A percentile compares a stretch with the other conserved stretches of the same genome.
phyloP scores from a whole-genome alignment of 37 sponge, comb jelly and placozoan genomes.

The Halichondria panicea region DNA sequence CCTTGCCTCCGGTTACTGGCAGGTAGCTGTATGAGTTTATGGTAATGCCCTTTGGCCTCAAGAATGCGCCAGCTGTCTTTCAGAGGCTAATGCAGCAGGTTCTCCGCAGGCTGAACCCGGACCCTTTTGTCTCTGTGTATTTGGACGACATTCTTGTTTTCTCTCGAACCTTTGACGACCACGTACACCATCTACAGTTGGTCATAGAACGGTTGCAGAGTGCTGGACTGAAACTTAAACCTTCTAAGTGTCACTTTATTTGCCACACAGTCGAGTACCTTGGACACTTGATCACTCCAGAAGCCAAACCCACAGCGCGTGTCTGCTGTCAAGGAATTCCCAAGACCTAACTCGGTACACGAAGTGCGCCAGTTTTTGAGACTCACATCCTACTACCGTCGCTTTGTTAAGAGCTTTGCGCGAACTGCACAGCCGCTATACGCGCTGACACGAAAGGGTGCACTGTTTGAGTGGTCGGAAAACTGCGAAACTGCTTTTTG shows the following conservation, averaged over 20 bases:
- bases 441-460: slow-evolving; percentile 11
- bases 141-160: slow-evolving; percentile 44
- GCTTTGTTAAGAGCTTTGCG: slow-evolving; percentile 24
- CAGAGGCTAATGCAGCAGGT: slow-evolving; percentile 44
- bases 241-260: slow-evolving; percentile 37
- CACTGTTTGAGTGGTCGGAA: slow-evolving; percentile 15
- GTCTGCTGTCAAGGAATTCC: slow-evolving; percentile 35
- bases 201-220: slow-evolving; percentile 14
- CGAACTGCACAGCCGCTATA: slow-evolving; percentile 6
- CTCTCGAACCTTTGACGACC: slow-evolving; percentile 28
- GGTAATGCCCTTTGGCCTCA: slow-evolving; percentile 68
- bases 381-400: slow-evolving; percentile 28
- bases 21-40: slow-evolving; percentile 66
- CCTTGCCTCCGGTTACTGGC: slow-evolving; percentile 71
- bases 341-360: not conserved
- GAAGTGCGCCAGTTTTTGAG: slow-evolving; percentile 44
- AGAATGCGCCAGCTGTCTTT: slow-evolving; percentile 50
- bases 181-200: slow-evolving; percentile 18
- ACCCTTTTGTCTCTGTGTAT: slow-evolving; percentile 15
- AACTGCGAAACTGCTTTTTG: not conserved
- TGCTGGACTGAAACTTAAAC: slow-evolving; percentile 33
- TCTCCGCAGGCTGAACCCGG: slow-evolving; percentile 40
- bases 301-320: slow-evolving; percentile 9
- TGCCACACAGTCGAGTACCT: slow-evolving; percentile 46
- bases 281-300: slow-evolving; percentile 43